Evolutionary conservation across 2,888 invertebrate species (phyloP).

Genomic region (Habroteleia sp.): DNA sequence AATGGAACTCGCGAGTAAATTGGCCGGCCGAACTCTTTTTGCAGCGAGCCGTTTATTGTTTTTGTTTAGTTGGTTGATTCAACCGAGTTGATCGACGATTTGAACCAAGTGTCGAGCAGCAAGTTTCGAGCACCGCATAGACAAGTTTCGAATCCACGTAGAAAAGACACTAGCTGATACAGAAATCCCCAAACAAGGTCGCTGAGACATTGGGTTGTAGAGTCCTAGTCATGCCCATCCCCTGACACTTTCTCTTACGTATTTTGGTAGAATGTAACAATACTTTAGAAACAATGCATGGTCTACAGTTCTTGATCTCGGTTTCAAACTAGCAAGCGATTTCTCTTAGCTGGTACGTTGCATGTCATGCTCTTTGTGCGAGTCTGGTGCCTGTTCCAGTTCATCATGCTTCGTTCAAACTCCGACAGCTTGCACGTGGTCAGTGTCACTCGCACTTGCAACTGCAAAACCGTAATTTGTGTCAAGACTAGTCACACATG

Average conservation of each 20-base stretch:
- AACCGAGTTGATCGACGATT: conserved; percentile 8
- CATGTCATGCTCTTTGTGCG: conserved; percentile 34
- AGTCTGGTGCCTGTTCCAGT: conserved; percentile 8
- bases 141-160: conserved; percentile 46
- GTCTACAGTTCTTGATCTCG: conserved; percentile 37
- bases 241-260: conserved; percentile 74
- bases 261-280: conserved; percentile 38
- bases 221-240: conserved; percentile 79
- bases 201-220: conserved; percentile 80
- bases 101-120: conserved; percentile 13
- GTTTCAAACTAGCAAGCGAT: conserved; percentile 23
- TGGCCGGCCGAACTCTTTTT: conserved; percentile 9
- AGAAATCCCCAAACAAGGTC: conserved; percentile 73
- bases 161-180: conserved; percentile 50
- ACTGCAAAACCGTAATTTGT: conserved; percentile 4
- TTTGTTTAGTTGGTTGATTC: conserved; percentile 19
- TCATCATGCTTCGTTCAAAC: conserved; percentile 18
- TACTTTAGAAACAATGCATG: conserved; percentile 45
- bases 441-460: conserved; percentile 29
- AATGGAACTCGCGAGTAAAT: neutral
- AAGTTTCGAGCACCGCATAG: conserved; percentile 54
- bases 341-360: conserved; percentile 51
- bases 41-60: conserved; percentile 12
- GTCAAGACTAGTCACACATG: no score
- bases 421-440: conserved; percentile 32